Evolutionary conservation across 2,113 vertebrate genomes (phyloP), one percentile per base, ranked within the genome.

Genomic region (Callocephalon fimbriatum): DNA sequence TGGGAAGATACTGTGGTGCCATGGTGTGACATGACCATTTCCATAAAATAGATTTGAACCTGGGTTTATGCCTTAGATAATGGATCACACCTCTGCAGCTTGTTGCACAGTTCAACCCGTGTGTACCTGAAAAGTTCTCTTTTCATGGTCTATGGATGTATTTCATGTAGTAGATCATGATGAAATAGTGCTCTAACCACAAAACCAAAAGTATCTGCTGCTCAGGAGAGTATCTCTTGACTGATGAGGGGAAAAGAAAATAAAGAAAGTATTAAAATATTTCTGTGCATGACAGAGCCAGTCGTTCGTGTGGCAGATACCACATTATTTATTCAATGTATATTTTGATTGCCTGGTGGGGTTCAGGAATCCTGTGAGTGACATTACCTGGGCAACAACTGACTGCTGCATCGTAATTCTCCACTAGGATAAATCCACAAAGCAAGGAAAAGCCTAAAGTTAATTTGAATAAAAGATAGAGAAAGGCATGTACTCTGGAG

Each of bases 401-500:
- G 61, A 59, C 56, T 73, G 29, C 10, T 79, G 40, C 51, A 48
- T 88, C 68, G 51, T 71, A 65, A 80, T 93, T 90, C 62, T 83
- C 56, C 56, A 68, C 88, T 40, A 88, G 8, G 54, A 37, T 85
- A 90, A 95, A 93, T 73, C 58, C 51, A 80, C 53, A 88, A 85
- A 93, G 58, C 59, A 87, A 89, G 77, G 44, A 88, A 89, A 91
- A 95, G 25, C 59, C 23, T 0, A 1, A 35, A 15, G 14, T 68
- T 97, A 79, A 85, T 93, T 65, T 93, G 77, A 92, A 86, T 91
- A 77, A 89, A 96, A 90, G 68, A 53, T 16, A 86, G 61, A 81
- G 51, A 88, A 90, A 81, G 29, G 45, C n/a, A 67, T 51, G 42
- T 68, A 56, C 50, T 62, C 18, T 61, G 76, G 83, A 91, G 35